phyloP scores from a whole-genome alignment of 2,113 vertebrate species.

The Colius striatus region DNA sequence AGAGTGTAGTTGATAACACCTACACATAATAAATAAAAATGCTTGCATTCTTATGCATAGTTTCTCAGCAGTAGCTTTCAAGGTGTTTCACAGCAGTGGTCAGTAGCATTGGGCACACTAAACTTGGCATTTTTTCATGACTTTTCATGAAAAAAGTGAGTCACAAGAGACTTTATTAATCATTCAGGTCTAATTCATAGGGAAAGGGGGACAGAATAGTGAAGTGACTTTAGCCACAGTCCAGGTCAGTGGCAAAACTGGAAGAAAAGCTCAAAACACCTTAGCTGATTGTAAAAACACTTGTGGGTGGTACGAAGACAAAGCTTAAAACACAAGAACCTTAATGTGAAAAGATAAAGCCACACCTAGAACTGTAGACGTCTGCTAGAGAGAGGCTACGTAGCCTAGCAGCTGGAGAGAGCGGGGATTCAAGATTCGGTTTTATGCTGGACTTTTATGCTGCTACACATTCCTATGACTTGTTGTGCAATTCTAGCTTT shows the following conservation, averaged over 20 bases:
- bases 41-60: not conserved
- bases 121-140: not conserved
- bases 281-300: not conserved
- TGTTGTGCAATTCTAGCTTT: not conserved
- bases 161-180: not conserved
- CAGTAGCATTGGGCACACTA: not conserved
- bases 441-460: not conserved
- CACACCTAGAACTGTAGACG: not conserved
- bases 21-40: not conserved
- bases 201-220: not conserved
- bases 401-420: not conserved
- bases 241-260: not conserved
- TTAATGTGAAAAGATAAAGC: not conserved
- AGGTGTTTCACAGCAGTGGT: not conserved
- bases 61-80: not conserved
- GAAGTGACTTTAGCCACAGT: not conserved
- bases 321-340: not conserved
- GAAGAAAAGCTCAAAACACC: not conserved
- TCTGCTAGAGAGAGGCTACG: not conserved
- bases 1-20: not conserved
- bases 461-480: not conserved
- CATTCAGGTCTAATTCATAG: not conserved
- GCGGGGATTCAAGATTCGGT: not conserved
- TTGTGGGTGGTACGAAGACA: fast-evolving
- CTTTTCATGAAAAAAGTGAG: not conserved